Percentiles rank a stretch among this genome's conserved stretches.
phyloP scores from a whole-genome alignment of 2,113 vertebrate genomes.

The Leptobrachium ailaonicum region DNA sequence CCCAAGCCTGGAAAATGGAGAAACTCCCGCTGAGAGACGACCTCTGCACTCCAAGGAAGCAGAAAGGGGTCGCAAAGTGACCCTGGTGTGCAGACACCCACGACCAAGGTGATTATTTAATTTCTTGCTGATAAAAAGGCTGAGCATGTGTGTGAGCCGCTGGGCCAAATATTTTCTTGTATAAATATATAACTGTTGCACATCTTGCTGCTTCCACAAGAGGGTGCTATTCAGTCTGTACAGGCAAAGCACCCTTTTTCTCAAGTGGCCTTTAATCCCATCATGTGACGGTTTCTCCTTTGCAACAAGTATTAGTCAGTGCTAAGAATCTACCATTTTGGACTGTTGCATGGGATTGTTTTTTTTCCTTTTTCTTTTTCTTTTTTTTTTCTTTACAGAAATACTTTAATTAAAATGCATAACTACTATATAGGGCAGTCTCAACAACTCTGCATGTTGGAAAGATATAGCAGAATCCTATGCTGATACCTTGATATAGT shows the following conservation, averaged over 20 bases:
- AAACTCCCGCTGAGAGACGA: slow-evolving; percentile 31
- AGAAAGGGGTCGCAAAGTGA: slow-evolving; percentile 43
- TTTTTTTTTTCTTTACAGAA: too few species aligned
- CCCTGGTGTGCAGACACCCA: slow-evolving; percentile 42
- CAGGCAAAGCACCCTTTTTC: neutral
- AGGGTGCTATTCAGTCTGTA: neutral
- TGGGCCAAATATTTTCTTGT: neutral
- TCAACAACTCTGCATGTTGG: too few species aligned
- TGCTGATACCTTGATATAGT: too few species aligned
- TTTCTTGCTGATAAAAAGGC: neutral
- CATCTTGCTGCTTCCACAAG: neutral
- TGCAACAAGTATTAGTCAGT: neutral
- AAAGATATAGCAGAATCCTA: too few species aligned
- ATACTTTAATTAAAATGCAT: too few species aligned
- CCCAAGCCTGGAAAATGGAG: slow-evolving; percentile 43
- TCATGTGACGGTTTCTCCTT: neutral
- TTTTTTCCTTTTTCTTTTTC: too few species aligned
- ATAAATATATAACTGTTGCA: neutral
- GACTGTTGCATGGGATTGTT: too few species aligned
- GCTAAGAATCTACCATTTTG: neutral
- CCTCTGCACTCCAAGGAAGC: slow-evolving; percentile 29
- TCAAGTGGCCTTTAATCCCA: neutral
- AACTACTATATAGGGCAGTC: too few species aligned
- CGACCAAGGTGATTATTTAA: slow-evolving; percentile 21
- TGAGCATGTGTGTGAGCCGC: neutral